These are phyloP conservation scores for Linepithema humile DNA, from an alignment of 1,140 invertebrate genomes.

Conservation along the genomic window DNA sequence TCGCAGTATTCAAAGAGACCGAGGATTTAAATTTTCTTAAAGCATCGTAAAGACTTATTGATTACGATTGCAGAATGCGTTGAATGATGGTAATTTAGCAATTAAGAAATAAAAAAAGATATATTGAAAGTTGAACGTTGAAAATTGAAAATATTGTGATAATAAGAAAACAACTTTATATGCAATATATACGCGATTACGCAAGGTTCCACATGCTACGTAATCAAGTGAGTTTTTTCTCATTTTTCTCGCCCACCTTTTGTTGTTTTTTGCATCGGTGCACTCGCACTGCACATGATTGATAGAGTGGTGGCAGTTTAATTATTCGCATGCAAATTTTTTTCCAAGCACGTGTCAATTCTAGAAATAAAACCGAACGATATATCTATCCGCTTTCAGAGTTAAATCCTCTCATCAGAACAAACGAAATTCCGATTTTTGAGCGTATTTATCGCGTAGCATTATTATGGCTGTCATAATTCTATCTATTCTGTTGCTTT, in stretches of 20 bases:
- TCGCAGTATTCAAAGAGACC: background rate
- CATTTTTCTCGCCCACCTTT: background rate
- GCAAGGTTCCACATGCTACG: background rate
- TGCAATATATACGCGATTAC: background rate
- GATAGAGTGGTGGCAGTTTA: constrained; percentile 22
- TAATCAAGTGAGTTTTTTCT: background rate
- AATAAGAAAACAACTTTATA: background rate
- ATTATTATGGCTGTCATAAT: background rate
- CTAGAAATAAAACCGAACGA: background rate
- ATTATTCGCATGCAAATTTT: constrained; percentile 25
- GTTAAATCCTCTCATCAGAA: constrained; percentile 8
- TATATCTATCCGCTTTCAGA: background rate
- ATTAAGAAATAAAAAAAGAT: background rate
- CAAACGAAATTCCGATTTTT: background rate
- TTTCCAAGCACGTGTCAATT: background rate
- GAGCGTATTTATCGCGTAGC: background rate
- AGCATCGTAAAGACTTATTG: background rate
- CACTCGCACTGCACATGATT: background rate
- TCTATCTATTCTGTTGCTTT: background rate
- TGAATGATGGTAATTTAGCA: no score
- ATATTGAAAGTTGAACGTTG: background rate
- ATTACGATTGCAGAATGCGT: background rate
- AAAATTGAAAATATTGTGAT: background rate
- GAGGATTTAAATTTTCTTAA: background rate
- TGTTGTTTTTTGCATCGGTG: background rate